Evolutionary conservation across 2,113 vertebrate genomes (phyloP).

Genomic region (Pyxicephalus adspersus): DNA sequence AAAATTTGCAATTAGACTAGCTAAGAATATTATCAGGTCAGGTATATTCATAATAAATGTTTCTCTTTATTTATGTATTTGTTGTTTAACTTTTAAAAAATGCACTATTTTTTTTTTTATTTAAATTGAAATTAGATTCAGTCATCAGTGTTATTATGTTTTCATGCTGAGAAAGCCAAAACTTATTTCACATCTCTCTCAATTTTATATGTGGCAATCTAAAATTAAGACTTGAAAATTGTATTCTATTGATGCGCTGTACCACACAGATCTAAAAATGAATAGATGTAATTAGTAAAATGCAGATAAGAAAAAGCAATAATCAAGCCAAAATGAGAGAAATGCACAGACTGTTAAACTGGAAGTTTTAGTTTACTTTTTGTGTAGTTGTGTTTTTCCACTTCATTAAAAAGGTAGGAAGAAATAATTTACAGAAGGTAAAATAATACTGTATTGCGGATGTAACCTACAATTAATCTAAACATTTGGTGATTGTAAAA

Average conservation of each 20-base stretch:
- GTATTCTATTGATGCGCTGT: constrained; percentile 27
- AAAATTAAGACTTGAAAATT: constrained; percentile 45
- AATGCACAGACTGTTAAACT: background rate
- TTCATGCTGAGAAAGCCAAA: constrained; percentile 35
- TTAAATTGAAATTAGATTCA: constrained; percentile 26
- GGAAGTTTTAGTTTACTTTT: background rate
- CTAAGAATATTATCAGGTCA: too few species aligned
- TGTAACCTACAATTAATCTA: background rate
- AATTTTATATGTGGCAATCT: constrained; percentile 18
- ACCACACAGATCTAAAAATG: constrained; percentile 38
- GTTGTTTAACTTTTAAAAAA: constrained; percentile 72
- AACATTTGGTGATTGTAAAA: background rate
- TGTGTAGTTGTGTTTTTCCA: background rate
- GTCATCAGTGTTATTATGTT: constrained; percentile 48
- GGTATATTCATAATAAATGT: background rate
- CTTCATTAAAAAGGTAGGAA: background rate
- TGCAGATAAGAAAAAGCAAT: background rate
- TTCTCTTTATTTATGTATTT: constrained; percentile 70
- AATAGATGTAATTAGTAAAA: constrained; percentile 28
- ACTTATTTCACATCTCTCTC: constrained; percentile 8
- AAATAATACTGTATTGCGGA: background rate
- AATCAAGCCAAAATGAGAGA: background rate
- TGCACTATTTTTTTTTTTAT: too few species aligned
- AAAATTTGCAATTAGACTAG: too few species aligned
- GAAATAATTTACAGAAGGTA: background rate